Conservation (phyloP, 1,140 invertebrate species). For the Drosophila nigromelanica region DNA sequence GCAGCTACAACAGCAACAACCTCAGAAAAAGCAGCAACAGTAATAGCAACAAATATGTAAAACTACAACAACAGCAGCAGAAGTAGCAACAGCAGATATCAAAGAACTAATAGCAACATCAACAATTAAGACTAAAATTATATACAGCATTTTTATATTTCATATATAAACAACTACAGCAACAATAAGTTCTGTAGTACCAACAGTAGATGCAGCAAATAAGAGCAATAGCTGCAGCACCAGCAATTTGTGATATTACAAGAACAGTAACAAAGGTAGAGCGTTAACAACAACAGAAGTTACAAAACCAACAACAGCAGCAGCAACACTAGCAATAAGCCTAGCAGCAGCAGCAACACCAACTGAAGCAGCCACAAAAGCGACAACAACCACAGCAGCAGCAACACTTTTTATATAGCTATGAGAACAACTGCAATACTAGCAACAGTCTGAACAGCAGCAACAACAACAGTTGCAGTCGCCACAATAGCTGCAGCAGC, state of each 20-base stretch:
- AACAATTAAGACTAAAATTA: not conserved
- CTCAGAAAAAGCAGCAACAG: not conserved
- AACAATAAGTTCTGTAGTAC: not conserved
- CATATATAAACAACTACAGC: not conserved
- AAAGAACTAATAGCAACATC: not conserved
- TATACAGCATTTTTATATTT: no score
- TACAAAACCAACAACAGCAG: not conserved
- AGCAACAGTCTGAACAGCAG: not conserved
- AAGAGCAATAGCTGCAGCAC: not conserved
- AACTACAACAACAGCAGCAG: no score
- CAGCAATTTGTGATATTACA: not conserved
- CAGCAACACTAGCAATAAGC: not conserved
- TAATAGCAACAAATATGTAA: no score
- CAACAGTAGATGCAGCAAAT: not conserved
- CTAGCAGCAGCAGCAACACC: not conserved
- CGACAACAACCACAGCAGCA: not conserved
- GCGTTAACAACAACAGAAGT: no score
- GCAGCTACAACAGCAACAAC: slow-evolving; percentile 11
- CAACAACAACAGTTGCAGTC: slow-evolving; percentile 38
- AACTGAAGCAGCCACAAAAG: not conserved
- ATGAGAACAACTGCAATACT: not conserved
- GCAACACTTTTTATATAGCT: not conserved
- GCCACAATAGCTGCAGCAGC: not conserved
- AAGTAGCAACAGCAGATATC: not conserved
- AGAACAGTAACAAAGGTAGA: no score